Percentiles rank a stretch among this genome's conserved stretches.
Evolutionary conservation across 1,140 invertebrate genomes (phyloP).

Genomic region (Cherax quadricarinatus): DNA sequence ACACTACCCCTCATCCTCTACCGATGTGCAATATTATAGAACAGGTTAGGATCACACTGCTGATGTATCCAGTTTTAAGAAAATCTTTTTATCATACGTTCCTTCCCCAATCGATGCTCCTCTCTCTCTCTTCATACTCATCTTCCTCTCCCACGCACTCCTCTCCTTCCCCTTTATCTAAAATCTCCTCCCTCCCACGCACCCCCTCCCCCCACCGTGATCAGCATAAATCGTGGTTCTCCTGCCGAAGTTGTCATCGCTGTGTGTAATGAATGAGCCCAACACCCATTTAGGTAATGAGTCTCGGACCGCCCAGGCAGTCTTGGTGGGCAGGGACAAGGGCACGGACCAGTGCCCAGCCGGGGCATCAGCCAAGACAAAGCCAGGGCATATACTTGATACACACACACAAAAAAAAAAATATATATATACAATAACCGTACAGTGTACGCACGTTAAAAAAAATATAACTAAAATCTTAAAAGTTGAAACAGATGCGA

Average conservation of each 20-base stretch:
- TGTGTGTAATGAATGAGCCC: slow-evolving; percentile 44
- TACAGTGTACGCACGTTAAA: too few species aligned
- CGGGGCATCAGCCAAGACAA: too few species aligned
- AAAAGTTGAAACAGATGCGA: too few species aligned
- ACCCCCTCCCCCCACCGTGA: background rate
- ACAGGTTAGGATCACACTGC: background rate
- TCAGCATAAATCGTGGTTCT: slow-evolving; percentile 45
- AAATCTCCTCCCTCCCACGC: background rate
- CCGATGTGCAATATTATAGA: background rate
- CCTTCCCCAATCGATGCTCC: background rate
- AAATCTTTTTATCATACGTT: background rate
- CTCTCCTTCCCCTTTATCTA: background rate
- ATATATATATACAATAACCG: background rate
- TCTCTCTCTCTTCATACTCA: background rate
- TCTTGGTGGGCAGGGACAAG: background rate
- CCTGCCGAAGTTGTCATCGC: slow-evolving; percentile 57
- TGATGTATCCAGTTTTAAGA: background rate
- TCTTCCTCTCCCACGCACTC: background rate
- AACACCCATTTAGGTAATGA: slow-evolving; percentile 65
- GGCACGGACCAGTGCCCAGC: background rate
- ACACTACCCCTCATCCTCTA: background rate
- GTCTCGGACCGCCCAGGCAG: slow-evolving; percentile 44
- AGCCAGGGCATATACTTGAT: too few species aligned
- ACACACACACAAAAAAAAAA: too few species aligned
- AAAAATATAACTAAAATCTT: too few species aligned